phyloP scores from a whole-genome alignment of 2,888 invertebrate genomes.

The Belgica antarctica region DNA sequence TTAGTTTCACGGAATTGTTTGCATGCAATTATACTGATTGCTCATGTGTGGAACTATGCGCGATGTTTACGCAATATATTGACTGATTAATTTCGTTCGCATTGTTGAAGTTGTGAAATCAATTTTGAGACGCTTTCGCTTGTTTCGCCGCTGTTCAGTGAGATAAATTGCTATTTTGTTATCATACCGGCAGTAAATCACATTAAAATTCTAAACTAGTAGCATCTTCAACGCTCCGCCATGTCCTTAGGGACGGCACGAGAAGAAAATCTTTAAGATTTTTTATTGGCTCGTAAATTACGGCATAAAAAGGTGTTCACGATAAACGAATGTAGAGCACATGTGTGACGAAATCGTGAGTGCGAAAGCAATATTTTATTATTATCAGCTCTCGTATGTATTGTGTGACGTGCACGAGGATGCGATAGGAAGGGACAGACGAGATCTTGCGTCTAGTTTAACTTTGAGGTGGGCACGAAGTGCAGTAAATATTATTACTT shows the following conservation, averaged over 20 bases:
- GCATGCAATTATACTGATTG: not conserved
- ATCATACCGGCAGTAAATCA: conserved; percentile 14
- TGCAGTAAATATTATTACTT: conserved; percentile 42
- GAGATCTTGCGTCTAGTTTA: conserved; percentile 21
- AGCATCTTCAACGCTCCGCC: not conserved
- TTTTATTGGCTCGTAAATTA: conserved; percentile 43
- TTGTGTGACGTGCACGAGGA: conserved; percentile 30
- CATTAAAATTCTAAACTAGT: conserved; percentile 42
- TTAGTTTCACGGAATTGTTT: conserved; percentile 22
- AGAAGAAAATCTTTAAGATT: not conserved
- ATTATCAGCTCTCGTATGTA: conserved; percentile 39
- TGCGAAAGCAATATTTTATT: conserved; percentile 35
- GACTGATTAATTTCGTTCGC: conserved; percentile 7
- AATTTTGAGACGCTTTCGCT: not conserved
- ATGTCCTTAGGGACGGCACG: not conserved
- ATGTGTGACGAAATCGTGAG: conserved; percentile 33
- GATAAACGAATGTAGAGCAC: conserved; percentile 35
- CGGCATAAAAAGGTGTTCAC: conserved; percentile 39
- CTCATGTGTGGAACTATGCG: not conserved
- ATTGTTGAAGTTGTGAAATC: too few relatives aligned
- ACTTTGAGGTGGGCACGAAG: conserved; percentile 36
- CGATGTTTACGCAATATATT: not conserved
- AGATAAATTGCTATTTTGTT: conserved; percentile 10
- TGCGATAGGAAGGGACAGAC: not conserved
- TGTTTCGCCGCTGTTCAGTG: not conserved